Percentiles rank a stretch among this genome's conserved stretches.
Evolutionary conservation across 2,113 vertebrate species (phyloP).

Genomic region (Solea senegalensis): DNA sequence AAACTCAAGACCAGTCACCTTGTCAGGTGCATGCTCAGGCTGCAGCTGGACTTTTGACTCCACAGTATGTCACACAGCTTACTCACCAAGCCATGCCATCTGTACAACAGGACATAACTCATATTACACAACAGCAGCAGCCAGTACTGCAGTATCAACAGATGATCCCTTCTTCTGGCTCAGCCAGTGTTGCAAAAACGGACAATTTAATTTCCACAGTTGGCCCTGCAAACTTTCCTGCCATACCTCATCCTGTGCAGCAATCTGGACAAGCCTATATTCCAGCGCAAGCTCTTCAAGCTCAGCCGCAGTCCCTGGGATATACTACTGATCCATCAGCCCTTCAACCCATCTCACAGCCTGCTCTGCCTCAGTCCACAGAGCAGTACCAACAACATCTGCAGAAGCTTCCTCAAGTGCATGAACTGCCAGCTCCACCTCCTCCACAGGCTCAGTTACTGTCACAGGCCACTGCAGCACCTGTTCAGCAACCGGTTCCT

Average conservation of each 20-base stretch:
- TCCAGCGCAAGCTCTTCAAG: conserved; percentile 55
- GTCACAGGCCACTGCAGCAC: conserved; percentile 48
- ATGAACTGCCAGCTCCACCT: conserved; percentile 49
- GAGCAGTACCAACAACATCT: conserved; percentile 72
- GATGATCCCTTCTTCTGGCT: conserved; percentile 60
- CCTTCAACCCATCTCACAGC: conserved; percentile 59
- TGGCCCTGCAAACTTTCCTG: conserved; percentile 44
- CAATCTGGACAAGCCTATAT: conserved; percentile 56
- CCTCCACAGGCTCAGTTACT: conserved; percentile 52
- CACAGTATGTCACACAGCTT: conserved; percentile 67
- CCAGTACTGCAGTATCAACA: conserved; percentile 70
- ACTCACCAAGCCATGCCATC: conserved; percentile 62
- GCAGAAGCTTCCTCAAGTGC: conserved; percentile 60
- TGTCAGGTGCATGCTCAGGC: conserved; percentile 58
- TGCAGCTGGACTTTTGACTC: conserved; percentile 39
- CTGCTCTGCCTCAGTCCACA: conserved; percentile 43
- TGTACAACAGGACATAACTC: conserved; percentile 65
- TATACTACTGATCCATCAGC: conserved; percentile 46
- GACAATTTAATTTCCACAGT: conserved; percentile 36
- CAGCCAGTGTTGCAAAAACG: conserved; percentile 42
- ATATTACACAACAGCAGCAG: conserved; percentile 60
- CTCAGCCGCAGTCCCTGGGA: conserved; percentile 56
- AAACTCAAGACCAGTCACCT: conserved; percentile 48
- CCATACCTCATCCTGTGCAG: conserved; percentile 55
- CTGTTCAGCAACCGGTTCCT: conserved; percentile 50